Conservation (phyloP, 2,888 invertebrate species). For the Calliopum simillimum region DNA sequence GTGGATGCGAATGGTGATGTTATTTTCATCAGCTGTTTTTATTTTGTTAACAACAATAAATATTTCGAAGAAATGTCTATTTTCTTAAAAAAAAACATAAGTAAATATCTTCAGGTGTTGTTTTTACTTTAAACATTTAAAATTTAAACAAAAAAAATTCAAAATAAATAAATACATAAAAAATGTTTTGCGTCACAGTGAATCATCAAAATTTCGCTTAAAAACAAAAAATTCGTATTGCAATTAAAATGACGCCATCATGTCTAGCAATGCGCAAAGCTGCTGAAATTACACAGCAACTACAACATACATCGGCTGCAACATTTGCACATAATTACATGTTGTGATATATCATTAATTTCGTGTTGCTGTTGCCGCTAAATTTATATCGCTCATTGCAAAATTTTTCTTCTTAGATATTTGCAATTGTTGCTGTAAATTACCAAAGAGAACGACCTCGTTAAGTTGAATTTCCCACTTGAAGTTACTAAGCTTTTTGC, state of each 20-base stretch:
- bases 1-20: too few species aligned
- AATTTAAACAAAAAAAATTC: constrained; percentile 28
- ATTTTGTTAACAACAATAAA: constrained; percentile 28
- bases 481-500: too few species aligned
- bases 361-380: constrained; percentile 2
- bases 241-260: constrained; percentile 24
- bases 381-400: background rate
- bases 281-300: background rate
- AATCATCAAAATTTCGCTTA: too few species aligned
- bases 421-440: constrained; percentile 1
- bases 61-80: constrained; percentile 24
- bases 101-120: constrained; percentile 32
- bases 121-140: constrained; percentile 22
- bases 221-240: constrained; percentile 21
- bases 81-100: background rate
- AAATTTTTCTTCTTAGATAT: background rate
- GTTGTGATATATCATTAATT: too few species aligned
- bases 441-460: constrained; percentile 18
- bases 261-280: constrained; percentile 13
- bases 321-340: background rate
- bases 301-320: constrained; percentile 7
- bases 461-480: constrained; percentile 6
- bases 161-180: constrained; percentile 32
- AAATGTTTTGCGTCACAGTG: too few species aligned
- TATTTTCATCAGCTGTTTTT: background rate